phyloP scores from a whole-genome alignment of 2,888 invertebrate genomes.

The Orchesellides sinensis region DNA sequence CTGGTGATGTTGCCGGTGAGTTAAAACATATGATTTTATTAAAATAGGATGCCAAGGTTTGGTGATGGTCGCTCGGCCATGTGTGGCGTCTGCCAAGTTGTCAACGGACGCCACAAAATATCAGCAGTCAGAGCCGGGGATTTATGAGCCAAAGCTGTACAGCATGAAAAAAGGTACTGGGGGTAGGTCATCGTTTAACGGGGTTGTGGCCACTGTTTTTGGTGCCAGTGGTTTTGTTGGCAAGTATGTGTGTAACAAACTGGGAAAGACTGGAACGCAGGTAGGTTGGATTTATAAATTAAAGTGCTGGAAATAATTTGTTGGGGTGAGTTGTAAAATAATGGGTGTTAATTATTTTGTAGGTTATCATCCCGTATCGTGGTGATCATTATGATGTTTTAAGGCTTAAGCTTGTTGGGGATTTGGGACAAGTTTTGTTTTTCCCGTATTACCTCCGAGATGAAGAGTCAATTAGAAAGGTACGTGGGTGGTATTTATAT shows the following conservation, averaged over 20 bases:
- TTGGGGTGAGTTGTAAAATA: slow-evolving; percentile 8
- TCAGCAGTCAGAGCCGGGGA: slow-evolving; percentile 39
- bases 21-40: not conserved
- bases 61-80: slow-evolving; percentile 55
- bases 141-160: slow-evolving; percentile 68
- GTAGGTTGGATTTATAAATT: slow-evolving; percentile 76
- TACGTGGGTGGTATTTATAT: slow-evolving; percentile 40
- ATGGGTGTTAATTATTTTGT: slow-evolving; percentile 76
- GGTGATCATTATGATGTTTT: slow-evolving; percentile 89
- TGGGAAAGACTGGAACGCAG: slow-evolving; percentile 93
- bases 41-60: slow-evolving; percentile 60
- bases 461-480: slow-evolving; percentile 88
- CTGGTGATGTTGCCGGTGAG: not conserved
- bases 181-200: slow-evolving; percentile 97
- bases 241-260: slow-evolving; percentile 89
- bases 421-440: slow-evolving; percentile 96
- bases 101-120: slow-evolving; percentile 56
- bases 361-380: slow-evolving; percentile 95
- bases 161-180: slow-evolving; percentile 88
- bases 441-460: slow-evolving; percentile 90
- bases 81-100: slow-evolving; percentile 52
- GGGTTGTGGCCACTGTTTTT: slow-evolving; percentile 98
- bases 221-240: slow-evolving; percentile 95
- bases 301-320: not conserved
- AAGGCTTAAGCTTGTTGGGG: slow-evolving; percentile 90